These are phyloP conservation scores for Drosophila seclusa DNA, from an alignment of 2,888 invertebrate species.

Conservation along the genomic window DNA sequence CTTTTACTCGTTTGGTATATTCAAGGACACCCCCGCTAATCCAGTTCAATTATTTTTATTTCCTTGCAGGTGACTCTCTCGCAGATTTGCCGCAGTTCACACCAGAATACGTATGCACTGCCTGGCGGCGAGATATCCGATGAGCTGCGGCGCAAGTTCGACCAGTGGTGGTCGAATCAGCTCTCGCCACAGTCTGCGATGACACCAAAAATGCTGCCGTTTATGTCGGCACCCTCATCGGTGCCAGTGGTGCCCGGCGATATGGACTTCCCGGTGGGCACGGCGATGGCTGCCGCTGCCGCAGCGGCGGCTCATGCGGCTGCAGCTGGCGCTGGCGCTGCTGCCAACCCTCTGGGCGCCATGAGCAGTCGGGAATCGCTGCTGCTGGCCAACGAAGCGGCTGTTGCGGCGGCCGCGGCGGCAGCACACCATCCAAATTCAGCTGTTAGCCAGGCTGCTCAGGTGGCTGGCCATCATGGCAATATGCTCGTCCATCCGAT, in stretches of 20 bases:
- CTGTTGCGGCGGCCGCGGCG: conserved; percentile 72
- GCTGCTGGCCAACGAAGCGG: conserved; percentile 74
- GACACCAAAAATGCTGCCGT: conserved; percentile 86
- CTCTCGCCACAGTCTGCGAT: conserved; percentile 87
- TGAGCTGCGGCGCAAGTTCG: conserved; percentile 94
- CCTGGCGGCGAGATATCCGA: conserved; percentile 90
- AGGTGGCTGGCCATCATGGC: conserved; percentile 72
- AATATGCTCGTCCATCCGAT: conserved; percentile 88
- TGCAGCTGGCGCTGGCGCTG: conserved; percentile 66
- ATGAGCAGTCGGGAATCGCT: conserved; percentile 79
- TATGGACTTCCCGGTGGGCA: conserved; percentile 83
- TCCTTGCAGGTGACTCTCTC: conserved; percentile 90
- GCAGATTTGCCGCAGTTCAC: conserved; percentile 92
- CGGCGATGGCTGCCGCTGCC: conserved; percentile 86
- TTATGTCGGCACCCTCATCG: conserved; percentile 83
- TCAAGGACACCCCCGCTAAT: background rate
- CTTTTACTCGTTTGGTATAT: no score
- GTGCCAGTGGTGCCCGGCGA: conserved; percentile 81
- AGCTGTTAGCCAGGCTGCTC: conserved; percentile 56
- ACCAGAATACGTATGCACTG: conserved; percentile 88
- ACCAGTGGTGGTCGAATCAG: conserved; percentile 95
- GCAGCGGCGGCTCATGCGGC: conserved; percentile 85
- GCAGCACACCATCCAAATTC: conserved; percentile 70
- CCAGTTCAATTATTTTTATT: background rate
- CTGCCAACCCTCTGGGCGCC: conserved; percentile 64